Conservation (phyloP, 2,888 invertebrate species). For the Amphipyra tragopoginis region DNA sequence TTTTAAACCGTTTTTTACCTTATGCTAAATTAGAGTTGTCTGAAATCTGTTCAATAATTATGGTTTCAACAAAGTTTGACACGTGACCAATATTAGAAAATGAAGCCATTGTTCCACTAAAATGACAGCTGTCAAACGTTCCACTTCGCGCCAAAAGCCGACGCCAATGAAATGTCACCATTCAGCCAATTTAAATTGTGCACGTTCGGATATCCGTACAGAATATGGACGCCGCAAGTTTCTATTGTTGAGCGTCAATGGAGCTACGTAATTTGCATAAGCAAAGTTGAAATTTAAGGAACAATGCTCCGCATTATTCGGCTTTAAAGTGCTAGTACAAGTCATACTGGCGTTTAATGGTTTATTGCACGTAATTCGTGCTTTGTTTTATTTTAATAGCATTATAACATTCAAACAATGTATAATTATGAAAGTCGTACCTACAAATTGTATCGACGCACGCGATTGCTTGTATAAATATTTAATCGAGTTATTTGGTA, state of each 20-base stretch:
- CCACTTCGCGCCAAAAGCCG: slow-evolving; percentile 36
- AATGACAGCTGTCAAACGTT: slow-evolving; percentile 51
- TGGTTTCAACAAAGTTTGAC: neutral
- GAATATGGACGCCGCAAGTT: slow-evolving; percentile 42
- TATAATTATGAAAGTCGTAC: slow-evolving; percentile 37
- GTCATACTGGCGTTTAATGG: slow-evolving; percentile 49
- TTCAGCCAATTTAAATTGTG: slow-evolving; percentile 41
- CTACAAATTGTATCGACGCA: slow-evolving; percentile 38
- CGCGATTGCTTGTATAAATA: slow-evolving; percentile 50
- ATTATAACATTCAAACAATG: slow-evolving; percentile 41
- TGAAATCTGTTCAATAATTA: neutral
- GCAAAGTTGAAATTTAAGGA: slow-evolving; percentile 72
- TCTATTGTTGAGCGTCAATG: slow-evolving; percentile 52
- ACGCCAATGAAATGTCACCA: slow-evolving; percentile 25
- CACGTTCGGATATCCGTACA: slow-evolving; percentile 29
- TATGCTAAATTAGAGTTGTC: neutral
- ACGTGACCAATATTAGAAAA: slow-evolving; percentile 1
- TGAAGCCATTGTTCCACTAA: slow-evolving; percentile 27
- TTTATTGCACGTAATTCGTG: slow-evolving; percentile 54
- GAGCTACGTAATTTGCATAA: slow-evolving; percentile 70
- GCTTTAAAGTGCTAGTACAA: slow-evolving; percentile 58
- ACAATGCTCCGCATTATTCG: slow-evolving; percentile 67
- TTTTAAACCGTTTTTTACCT: no score
- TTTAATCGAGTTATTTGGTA: slow-evolving; percentile 46
- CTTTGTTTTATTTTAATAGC: slow-evolving; percentile 49